A percentile compares a stretch with the other conserved stretches of the same genome.
These are phyloP conservation scores for Furcifer pardalis DNA, from an alignment of 2,797 vertebrate species.

Conservation along the genomic window DNA sequence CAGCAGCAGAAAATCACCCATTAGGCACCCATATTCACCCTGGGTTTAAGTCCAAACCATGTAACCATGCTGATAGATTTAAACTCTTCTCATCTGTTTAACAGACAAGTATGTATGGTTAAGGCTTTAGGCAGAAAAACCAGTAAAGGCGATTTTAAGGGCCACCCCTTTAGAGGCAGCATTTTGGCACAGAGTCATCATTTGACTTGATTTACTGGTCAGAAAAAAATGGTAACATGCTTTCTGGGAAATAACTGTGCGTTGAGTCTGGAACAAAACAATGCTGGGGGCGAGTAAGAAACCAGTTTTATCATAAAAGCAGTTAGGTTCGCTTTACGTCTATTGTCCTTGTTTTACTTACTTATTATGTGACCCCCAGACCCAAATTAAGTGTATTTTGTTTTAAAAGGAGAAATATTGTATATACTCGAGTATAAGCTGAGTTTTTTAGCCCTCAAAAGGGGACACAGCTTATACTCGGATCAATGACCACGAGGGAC, in stretches of 20 bases:
- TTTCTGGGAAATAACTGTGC: not conserved
- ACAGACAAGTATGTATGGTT: not conserved
- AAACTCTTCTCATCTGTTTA: fast-evolving
- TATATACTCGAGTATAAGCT: too few species aligned
- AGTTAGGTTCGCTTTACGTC: not conserved
- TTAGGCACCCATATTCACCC: fast-evolving
- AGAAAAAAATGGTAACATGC: not conserved
- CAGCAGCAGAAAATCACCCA: fast-evolving
- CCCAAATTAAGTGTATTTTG: too few species aligned
- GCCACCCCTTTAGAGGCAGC: not conserved
- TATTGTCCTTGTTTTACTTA: too few species aligned
- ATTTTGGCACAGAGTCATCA: not conserved
- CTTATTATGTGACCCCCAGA: too few species aligned
- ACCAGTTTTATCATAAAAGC: not conserved
- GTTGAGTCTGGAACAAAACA: not conserved
- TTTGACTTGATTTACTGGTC: not conserved
- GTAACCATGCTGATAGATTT: not conserved
- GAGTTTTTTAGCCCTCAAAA: too few species aligned
- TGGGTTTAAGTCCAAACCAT: not conserved
- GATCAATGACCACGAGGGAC: too few species aligned
- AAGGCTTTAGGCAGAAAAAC: not conserved
- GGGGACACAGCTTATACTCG: too few species aligned
- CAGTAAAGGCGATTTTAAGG: constrained; percentile 10
- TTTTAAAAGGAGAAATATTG: not conserved
- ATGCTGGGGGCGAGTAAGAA: constrained; percentile 12